Evolutionary conservation across 2,888 invertebrate genomes (phyloP).

Genomic region (Thera britannica): DNA sequence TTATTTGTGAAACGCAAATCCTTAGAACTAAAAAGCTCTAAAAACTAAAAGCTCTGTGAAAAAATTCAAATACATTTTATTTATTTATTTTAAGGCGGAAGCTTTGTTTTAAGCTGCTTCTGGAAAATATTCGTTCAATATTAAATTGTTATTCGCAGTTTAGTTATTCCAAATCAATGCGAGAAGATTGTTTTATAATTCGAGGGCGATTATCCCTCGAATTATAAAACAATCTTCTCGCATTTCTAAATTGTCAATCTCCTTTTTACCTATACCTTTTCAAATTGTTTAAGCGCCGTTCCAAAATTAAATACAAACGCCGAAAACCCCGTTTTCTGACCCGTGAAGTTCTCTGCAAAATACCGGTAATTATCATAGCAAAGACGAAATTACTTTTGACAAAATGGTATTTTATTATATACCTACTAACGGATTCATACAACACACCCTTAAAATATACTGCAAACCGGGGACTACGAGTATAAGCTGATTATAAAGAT

Average conservation of each 20-base stretch:
- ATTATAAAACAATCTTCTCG: background rate
- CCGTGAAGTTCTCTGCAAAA: background rate
- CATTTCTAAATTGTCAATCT: conserved; percentile 1
- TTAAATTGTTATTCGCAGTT: background rate
- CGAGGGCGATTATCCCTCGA: background rate
- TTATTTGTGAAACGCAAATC: no score
- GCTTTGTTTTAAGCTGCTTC: background rate
- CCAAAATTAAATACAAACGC: conserved; percentile 9
- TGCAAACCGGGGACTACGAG: no score
- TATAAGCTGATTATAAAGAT: no score
- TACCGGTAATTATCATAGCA: background rate
- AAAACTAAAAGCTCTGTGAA: no score
- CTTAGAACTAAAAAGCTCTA: no score
- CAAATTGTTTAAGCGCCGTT: background rate
- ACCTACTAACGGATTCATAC: no score
- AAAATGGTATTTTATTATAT: no score
- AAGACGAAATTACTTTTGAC: no score
- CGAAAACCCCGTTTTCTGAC: background rate
- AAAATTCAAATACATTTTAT: no score
- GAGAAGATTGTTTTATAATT: no score
- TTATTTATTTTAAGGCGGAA: no score
- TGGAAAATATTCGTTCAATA: background rate
- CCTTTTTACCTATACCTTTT: conserved; percentile 1
- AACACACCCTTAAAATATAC: no score
- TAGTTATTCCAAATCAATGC: background rate